These are phyloP conservation scores for Colistium nudipinnis DNA, from an alignment of 2,113 vertebrate genomes.

Conservation along the genomic window DNA sequence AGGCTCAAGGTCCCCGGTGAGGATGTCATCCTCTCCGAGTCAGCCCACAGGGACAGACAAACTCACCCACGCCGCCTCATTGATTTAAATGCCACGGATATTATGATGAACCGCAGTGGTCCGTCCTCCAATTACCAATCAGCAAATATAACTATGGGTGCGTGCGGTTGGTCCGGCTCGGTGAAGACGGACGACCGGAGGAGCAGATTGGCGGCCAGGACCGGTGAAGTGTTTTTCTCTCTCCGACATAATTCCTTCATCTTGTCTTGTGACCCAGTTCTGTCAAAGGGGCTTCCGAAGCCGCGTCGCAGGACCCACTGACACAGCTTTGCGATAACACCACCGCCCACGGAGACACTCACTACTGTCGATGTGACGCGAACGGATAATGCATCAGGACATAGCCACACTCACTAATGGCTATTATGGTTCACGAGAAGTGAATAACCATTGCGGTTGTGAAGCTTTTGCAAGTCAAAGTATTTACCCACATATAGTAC, in stretches of 20 bases:
- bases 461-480: neutral
- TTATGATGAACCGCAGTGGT: conserved; percentile 43
- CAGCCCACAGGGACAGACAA: conserved; percentile 63
- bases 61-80: conserved; percentile 60
- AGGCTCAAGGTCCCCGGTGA: conserved; percentile 70
- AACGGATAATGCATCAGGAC: conserved; percentile 31
- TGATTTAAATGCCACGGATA: conserved; percentile 67
- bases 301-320: conserved; percentile 45
- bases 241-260: conserved; percentile 69
- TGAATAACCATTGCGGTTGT: neutral
- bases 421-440: neutral
- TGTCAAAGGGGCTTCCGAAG: conserved; percentile 58
- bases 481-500: neutral
- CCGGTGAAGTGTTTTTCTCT: conserved; percentile 33
- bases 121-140: conserved; percentile 29
- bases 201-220: conserved; percentile 23
- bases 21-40: conserved; percentile 72
- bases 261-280: conserved; percentile 70
- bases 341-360: conserved; percentile 39
- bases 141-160: conserved; percentile 24
- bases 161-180: conserved; percentile 11
- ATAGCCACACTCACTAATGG: conserved; percentile 20
- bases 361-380: conserved; percentile 33
- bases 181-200: conserved; percentile 29
- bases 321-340: conserved; percentile 59